Evolutionary conservation across 2,797 vertebrate genomes (phyloP).

Genomic region (Lerista edwardsae): DNA sequence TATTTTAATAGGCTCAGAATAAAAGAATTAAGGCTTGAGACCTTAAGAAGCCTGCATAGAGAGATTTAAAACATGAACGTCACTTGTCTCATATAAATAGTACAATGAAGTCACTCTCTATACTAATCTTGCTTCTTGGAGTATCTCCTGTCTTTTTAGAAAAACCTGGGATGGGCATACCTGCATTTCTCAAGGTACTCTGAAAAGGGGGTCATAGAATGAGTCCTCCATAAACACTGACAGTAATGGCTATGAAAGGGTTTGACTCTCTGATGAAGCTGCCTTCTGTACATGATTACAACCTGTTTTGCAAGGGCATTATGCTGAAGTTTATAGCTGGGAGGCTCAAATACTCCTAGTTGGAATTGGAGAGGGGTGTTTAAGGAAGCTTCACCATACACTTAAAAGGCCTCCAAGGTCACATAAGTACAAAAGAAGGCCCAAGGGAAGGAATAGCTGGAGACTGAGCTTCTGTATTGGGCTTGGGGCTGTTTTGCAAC

Average conservation of each 20-base stretch:
- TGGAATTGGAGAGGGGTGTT: background rate
- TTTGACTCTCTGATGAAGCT: background rate
- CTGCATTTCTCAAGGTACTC: background rate
- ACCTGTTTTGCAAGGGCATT: background rate
- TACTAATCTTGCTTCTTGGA: background rate
- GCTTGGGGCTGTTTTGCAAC: background rate
- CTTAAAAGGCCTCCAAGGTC: background rate
- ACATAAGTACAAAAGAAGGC: background rate
- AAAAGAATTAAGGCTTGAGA: background rate
- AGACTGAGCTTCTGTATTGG: background rate
- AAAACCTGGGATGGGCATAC: background rate
- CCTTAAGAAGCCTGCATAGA: background rate
- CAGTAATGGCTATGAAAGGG: background rate
- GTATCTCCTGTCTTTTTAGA: background rate
- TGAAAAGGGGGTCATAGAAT: background rate
- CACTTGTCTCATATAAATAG: background rate
- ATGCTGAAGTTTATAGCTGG: background rate
- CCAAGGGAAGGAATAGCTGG: too few species aligned
- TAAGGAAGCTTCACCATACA: background rate
- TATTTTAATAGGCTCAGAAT: background rate
- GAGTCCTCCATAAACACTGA: background rate
- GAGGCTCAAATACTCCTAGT: background rate
- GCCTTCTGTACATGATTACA: too few species aligned
- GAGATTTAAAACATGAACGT: background rate
- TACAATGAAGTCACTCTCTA: too few species aligned